Base-by-base conservation (phyloP, 1,140 invertebrate genomes). In the Heliconius eleuchia region DNA sequence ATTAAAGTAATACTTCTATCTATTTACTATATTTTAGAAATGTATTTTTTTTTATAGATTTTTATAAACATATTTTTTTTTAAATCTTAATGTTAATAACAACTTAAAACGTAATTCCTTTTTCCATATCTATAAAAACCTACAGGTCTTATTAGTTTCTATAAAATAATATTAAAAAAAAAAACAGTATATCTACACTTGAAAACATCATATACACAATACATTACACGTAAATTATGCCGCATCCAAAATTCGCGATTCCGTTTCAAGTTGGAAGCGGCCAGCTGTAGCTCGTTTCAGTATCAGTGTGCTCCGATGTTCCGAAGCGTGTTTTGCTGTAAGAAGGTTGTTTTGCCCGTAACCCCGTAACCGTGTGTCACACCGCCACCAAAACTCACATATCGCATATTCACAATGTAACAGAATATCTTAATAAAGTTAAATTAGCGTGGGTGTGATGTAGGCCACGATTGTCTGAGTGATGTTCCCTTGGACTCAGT, bases 301-400 rank as follows among this genome's bases (percentile, higher is more conserved):
- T 52, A 52, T 87, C 89, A 91, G 90, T 91, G 86, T 76, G 76
- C 82, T 83, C 84, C 88, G 86, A 94, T 94, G 92, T 86, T 94
- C 80, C 87, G 82, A 77, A 85, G 86, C 83, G 92, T 94, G 86
- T 88, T 94, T 82, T 94, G 92, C 88, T 94, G 91, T 83, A 91
- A 88, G 81, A 90, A 94, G 92, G 92, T 92, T 86, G 83, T 83
- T 80, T 27, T 30, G 27, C 60, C 60, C 60, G 27, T 66, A 66
- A 66, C 60, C 60, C 60, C 60, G 23, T 27, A 27, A 66, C 60
- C 60, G 60, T 66, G 27, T 30, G n/a, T 66, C 57, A 30, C 57
- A 66, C 60, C 27, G 27, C 13, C 74, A 76, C 27, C n/a, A 19
- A 30, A 76, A 46, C 37, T 46, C n/a, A 76, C 80, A 81, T 81